Percentiles rank a stretch among this genome's conserved stretches.
Conservation (phyloP, 2,888 invertebrate genomes). For the Polylopha cassiicola region DNA sequence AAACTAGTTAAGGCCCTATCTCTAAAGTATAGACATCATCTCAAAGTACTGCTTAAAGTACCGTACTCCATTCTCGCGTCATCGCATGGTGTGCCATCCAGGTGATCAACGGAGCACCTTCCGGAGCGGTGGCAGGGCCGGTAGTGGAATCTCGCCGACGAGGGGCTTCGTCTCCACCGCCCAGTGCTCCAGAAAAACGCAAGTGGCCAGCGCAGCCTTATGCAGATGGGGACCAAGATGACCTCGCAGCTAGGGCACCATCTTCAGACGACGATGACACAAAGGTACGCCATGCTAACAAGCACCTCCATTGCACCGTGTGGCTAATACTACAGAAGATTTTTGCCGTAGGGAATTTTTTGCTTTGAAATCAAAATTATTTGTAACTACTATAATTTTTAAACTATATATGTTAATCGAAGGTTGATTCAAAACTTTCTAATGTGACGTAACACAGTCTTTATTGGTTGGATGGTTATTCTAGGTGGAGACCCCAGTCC, state of each 20-base stretch:
- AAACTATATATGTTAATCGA: no score
- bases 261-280: conserved; percentile 61
- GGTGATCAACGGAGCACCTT: conserved; percentile 67
- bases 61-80: conserved; percentile 12
- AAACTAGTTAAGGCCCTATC: no score
- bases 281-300: conserved; percentile 49
- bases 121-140: conserved; percentile 35
- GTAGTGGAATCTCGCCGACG: conserved; percentile 56
- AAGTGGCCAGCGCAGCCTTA: conserved; percentile 80
- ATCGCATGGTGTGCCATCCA: conserved; percentile 31
- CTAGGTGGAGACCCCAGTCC: conserved; percentile 86
- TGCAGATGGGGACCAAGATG: conserved; percentile 41
- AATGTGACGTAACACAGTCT: conserved; percentile 4
- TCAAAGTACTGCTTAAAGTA: no score
- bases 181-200: conserved; percentile 82
- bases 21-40: no score
- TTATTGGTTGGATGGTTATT: conserved; percentile 27
- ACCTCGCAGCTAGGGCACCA: conserved; percentile 45
- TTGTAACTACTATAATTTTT: no score
- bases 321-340: no score
- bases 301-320: conserved; percentile 59
- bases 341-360: no score
- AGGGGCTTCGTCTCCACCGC: conserved; percentile 70
- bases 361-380: no score
- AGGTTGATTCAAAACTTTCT: no score